A percentile compares a stretch with the other conserved stretches of the same genome.
These are phyloP conservation scores for Poeciliopsis presidionis DNA, from an alignment of 2,797 vertebrate species.

Conservation along the genomic window DNA sequence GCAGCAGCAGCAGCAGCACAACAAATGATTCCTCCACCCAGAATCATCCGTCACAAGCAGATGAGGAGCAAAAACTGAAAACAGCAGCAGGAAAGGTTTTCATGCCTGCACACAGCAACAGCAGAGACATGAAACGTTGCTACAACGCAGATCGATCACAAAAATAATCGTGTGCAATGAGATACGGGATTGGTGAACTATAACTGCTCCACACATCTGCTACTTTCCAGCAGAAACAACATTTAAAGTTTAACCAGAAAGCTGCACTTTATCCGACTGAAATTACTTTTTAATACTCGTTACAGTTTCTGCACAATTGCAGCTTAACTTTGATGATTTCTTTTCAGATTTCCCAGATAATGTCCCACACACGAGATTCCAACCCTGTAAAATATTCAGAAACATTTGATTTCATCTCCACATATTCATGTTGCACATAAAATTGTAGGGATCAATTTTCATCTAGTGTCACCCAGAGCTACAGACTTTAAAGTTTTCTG, in stretches of 20 bases:
- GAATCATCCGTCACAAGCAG: conserved; percentile 33
- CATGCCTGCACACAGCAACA: background rate
- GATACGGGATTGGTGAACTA: background rate
- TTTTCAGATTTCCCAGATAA: background rate
- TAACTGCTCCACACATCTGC: background rate
- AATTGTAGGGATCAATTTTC: background rate
- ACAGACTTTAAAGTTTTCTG: background rate
- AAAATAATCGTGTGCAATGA: background rate
- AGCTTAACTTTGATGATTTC: background rate
- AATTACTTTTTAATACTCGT: background rate
- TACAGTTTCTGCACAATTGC: background rate
- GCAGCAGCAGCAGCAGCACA: conserved; percentile 34
- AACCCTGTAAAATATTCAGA: no score
- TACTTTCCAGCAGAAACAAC: background rate
- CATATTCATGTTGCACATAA: background rate
- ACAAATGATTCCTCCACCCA: conserved; percentile 36
- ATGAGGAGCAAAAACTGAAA: conserved; percentile 12
- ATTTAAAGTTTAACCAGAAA: background rate
- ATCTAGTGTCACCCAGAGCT: background rate
- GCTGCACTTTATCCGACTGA: background rate
- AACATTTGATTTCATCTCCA: background rate
- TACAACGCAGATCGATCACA: background rate
- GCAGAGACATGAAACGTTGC: background rate
- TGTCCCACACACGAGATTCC: background rate
- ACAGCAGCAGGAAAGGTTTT: background rate